Base-by-base conservation (phyloP, 2,113 vertebrate genomes). In the Rhabdomys dilectus region DNA sequence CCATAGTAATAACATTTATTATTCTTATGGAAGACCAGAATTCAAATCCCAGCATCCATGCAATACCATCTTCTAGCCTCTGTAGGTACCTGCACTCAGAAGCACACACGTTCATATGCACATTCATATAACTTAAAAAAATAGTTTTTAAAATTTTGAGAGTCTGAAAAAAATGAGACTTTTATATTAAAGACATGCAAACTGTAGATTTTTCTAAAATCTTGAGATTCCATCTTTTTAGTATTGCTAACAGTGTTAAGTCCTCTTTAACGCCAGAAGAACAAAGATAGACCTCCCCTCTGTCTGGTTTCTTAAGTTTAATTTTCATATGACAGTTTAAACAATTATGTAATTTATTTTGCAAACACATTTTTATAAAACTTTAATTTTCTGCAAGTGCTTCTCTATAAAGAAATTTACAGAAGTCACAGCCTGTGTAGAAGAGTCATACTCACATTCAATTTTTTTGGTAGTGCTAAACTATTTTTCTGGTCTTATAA, bases 271-370 rank as follows among this genome's bases (percentile, higher is more conserved):
- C 87, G 90, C 9, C 34, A 22, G 53, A 80, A 76, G 64, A 80
- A 39, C 0, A n/a, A 77, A 85, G 24, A 58, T 77, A 81, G 96
- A 53, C 31, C 34, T 13, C 56, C 1, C 21, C 36, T 81, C 56
- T 84, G 8, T 58, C 42, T 78, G 22, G 60, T 91, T 81, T 91
- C 72, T 36, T 78, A n/a, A 81, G 88, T 26, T 73, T 75, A 93
- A 53, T 84, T 88, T 95, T 68, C 48, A 42, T 51, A 17, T 89
- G 42, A 88, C 78, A 95, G 60, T 51, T 84, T 42, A 96, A 88
- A 12, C 60, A 58, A 39, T 72, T 72, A 42, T 7, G 92, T 60
- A 84, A 88, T 88, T 85, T 88, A 91, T 53, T 88, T 42, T 91
- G 24, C 68, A 95, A 88, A 78, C 34, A 60, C 19, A 64, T 62